phyloP scores from a whole-genome alignment of 2,797 vertebrate genomes.

The Eurystomus glaucurus region DNA sequence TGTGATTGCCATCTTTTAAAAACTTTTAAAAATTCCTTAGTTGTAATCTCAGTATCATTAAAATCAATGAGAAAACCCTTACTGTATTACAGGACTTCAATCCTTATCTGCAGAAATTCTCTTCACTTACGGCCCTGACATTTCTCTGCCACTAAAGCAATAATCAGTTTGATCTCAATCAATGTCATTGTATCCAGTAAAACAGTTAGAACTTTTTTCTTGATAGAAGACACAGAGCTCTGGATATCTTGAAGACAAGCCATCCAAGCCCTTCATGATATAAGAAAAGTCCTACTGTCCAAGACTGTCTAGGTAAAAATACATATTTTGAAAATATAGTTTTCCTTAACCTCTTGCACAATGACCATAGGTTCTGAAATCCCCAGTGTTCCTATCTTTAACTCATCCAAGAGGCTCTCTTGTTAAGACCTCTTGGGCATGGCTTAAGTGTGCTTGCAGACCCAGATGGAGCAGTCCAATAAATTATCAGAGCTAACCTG shows the following conservation, averaged over 20 bases:
- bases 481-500: neutral
- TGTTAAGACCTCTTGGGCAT: neutral
- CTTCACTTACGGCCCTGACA: neutral
- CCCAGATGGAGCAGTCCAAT: neutral
- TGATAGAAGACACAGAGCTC: neutral
- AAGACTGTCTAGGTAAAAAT: neutral
- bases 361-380: neutral
- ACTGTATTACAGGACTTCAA: neutral
- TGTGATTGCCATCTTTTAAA: neutral
- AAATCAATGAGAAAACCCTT: neutral
- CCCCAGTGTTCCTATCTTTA: neutral
- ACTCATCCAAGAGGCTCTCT: neutral
- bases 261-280: neutral
- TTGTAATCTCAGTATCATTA: neutral
- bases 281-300: neutral
- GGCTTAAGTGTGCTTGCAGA: neutral
- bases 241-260: neutral
- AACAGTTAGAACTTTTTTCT: neutral
- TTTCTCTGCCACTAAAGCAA: neutral
- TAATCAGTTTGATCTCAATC: neutral
- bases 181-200: neutral
- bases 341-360: neutral
- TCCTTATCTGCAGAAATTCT: neutral
- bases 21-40: neutral
- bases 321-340: neutral